Evolutionary conservation across 2,113 vertebrate species (phyloP).

Genomic region (Ellobius talpinus): DNA sequence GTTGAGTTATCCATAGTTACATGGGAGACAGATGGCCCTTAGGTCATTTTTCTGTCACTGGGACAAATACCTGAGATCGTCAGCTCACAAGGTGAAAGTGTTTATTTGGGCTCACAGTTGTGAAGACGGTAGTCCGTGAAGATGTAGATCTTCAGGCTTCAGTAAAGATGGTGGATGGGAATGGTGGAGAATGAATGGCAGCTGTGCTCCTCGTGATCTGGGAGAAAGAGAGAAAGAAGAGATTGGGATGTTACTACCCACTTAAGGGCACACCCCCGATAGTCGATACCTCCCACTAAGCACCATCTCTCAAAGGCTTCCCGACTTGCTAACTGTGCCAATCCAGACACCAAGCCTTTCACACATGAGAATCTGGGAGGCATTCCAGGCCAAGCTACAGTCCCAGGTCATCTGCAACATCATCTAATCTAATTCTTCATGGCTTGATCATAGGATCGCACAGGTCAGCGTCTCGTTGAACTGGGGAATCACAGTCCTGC

Average conservation of each 20-base stretch:
- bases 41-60: background rate
- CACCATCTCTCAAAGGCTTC: background rate
- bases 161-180: background rate
- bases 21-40: background rate
- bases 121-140: background rate
- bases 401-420: no score
- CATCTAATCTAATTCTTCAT: background rate
- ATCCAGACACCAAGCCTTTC: background rate
- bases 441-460: background rate
- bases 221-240: background rate
- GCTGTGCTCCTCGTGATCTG: no score
- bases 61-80: background rate
- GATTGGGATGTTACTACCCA: no score
- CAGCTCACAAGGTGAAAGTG: background rate
- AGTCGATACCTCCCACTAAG: no score
- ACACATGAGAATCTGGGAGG: background rate
- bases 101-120: background rate
- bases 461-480: background rate
- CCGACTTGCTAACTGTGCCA: background rate
- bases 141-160: background rate
- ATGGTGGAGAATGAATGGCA: background rate
- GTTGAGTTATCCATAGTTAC: background rate
- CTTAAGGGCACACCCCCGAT: background rate
- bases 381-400: background rate
- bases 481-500: background rate